Percentiles rank a stretch among this genome's conserved stretches.
Conservation (phyloP, 2,113 vertebrate species). For the Hippoglossus stenolepis region DNA sequence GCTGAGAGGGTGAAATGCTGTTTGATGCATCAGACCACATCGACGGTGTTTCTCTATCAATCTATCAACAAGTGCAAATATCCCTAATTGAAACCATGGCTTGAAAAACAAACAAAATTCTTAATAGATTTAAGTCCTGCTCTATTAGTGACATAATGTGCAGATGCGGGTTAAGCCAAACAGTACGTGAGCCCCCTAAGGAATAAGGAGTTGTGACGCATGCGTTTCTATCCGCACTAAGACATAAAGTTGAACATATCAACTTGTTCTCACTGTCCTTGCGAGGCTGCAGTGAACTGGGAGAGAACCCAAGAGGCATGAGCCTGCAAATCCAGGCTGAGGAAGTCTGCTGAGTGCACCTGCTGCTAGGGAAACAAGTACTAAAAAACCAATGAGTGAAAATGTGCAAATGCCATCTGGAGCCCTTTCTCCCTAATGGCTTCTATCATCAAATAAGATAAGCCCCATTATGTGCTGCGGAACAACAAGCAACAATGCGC, state of each 20-base stretch:
- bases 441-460: not conserved
- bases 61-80: too few relatives aligned
- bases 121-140: not conserved
- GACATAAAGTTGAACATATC: conserved; percentile 4
- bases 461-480: not conserved
- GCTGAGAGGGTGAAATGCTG: conserved; percentile 14
- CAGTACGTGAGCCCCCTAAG: too few relatives aligned
- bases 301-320: conserved; percentile 29
- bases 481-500: conserved; percentile 12
- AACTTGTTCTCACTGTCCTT: conserved; percentile 40
- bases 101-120: too few relatives aligned
- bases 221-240: not conserved
- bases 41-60: too few relatives aligned
- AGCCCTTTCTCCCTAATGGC: not conserved
- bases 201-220: too few relatives aligned
- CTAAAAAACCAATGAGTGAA: not conserved
- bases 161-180: not conserved
- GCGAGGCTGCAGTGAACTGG: conserved; percentile 34
- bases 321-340: conserved; percentile 24
- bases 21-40: conserved; percentile 8
- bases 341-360: conserved; percentile 42
- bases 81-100: too few relatives aligned
- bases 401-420: not conserved
- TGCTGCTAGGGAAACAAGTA: conserved; percentile 19
- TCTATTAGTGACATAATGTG: not conserved